phyloP scores from a whole-genome alignment of 2,888 invertebrate species.

The Molorchus minor region DNA sequence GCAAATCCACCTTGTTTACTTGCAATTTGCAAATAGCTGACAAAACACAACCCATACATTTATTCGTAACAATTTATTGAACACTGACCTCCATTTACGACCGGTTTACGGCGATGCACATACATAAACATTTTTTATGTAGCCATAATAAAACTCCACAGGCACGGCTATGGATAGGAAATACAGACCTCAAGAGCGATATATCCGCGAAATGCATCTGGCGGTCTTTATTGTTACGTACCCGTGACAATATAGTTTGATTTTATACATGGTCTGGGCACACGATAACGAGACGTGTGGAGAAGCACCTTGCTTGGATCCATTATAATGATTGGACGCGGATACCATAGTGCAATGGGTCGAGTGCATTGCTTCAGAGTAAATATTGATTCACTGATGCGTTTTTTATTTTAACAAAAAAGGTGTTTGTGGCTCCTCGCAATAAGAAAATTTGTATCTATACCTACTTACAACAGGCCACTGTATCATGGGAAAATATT shows the following conservation, averaged over 20 bases:
- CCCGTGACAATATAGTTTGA: constrained; percentile 3
- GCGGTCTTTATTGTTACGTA: constrained; percentile 12
- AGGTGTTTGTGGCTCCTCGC: too few species aligned
- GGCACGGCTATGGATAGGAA: constrained; percentile 2
- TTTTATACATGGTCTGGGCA: constrained; percentile 10
- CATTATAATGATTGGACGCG: background rate
- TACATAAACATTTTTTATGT: constrained; percentile 4
- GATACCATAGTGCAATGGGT: too few species aligned
- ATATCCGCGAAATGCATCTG: constrained; percentile 9
- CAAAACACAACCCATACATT: background rate
- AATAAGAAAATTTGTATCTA: too few species aligned
- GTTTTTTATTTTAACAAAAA: too few species aligned
- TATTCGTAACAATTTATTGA: background rate
- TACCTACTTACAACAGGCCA: too few species aligned
- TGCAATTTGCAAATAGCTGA: background rate
- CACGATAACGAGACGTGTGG: background rate
- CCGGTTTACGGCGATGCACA: background rate
- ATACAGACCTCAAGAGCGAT: constrained; percentile 8
- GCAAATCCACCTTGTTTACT: background rate
- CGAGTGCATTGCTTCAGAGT: too few species aligned
- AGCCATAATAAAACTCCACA: background rate
- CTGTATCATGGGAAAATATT: too few species aligned
- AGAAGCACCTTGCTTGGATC: background rate
- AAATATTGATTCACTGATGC: too few species aligned
- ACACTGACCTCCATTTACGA: background rate